phyloP scores from a whole-genome alignment of 2,113 vertebrate genomes.

The Mystacornis crossleyi region DNA sequence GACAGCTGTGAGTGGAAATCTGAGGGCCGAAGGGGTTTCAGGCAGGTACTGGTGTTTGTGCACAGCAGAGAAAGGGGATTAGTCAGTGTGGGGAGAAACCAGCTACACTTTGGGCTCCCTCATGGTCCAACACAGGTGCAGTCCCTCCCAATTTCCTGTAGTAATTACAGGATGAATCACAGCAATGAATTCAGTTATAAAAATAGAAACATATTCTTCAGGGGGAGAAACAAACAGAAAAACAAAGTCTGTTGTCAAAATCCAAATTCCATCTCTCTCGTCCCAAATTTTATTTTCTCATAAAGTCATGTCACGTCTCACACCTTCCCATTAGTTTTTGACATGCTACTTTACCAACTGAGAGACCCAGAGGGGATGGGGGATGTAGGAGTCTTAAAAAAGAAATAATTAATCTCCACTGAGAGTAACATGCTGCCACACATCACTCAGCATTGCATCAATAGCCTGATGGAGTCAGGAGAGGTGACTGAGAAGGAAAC shows the following conservation, averaged over 20 bases:
- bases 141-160: conserved; percentile 14
- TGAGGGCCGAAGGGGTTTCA: background rate
- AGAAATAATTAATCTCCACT: conserved; percentile 34
- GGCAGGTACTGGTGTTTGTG: background rate
- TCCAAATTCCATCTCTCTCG: background rate
- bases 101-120: background rate
- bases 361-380: conserved; percentile 32
- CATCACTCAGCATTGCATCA: conserved; percentile 37
- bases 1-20: background rate
- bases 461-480: background rate
- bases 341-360: background rate
- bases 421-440: conserved; percentile 13
- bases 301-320: background rate
- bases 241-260: background rate
- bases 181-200: background rate
- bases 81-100: background rate
- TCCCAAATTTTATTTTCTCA: background rate
- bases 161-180: conserved; percentile 16
- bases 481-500: conserved; percentile 44
- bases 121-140: conserved; percentile 13
- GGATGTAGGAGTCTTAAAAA: background rate
- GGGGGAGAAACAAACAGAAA: conserved; percentile 9
- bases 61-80: background rate
- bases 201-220: conserved; percentile 16
- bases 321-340: conserved; percentile 42